Conservation (phyloP, 2,113 vertebrate species). For the Penelope pileata region DNA sequence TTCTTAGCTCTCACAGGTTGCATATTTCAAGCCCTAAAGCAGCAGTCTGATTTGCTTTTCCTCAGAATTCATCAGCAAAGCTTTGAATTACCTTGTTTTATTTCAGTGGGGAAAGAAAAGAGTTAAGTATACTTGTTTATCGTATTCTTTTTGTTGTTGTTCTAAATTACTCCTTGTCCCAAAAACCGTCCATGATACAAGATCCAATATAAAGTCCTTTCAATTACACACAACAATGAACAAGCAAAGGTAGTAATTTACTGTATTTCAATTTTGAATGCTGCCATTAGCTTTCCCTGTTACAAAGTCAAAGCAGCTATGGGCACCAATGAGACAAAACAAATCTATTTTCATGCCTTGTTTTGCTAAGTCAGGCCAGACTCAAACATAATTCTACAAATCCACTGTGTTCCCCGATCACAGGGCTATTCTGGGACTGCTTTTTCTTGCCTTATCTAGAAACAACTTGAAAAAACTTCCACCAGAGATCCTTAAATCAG, state of each 20-base stretch:
- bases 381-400: background rate
- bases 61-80: background rate
- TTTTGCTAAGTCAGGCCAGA: slow-evolving; percentile 2
- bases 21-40: background rate
- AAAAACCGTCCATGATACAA: slow-evolving; percentile 23
- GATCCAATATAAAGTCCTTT: slow-evolving; percentile 44
- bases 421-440: background rate
- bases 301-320: slow-evolving; percentile 33
- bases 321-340: background rate
- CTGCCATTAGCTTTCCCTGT: slow-evolving; percentile 37
- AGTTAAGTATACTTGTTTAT: background rate
- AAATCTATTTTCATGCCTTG: background rate
- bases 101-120: background rate
- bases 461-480: background rate
- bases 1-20: background rate
- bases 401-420: background rate
- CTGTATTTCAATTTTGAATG: slow-evolving; percentile 22
- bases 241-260: slow-evolving; percentile 50
- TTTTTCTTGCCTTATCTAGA: background rate
- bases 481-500: background rate
- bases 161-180: slow-evolving; percentile 26
- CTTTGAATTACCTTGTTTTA: background rate
- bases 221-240: slow-evolving; percentile 61
- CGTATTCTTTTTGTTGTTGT: background rate
- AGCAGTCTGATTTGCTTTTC: background rate